A percentile compares a stretch with the other conserved stretches of the same genome.
These are phyloP conservation scores for Bembecia ichneumoniformis DNA, from an alignment of 2,888 invertebrate genomes.

Conservation along the genomic window DNA sequence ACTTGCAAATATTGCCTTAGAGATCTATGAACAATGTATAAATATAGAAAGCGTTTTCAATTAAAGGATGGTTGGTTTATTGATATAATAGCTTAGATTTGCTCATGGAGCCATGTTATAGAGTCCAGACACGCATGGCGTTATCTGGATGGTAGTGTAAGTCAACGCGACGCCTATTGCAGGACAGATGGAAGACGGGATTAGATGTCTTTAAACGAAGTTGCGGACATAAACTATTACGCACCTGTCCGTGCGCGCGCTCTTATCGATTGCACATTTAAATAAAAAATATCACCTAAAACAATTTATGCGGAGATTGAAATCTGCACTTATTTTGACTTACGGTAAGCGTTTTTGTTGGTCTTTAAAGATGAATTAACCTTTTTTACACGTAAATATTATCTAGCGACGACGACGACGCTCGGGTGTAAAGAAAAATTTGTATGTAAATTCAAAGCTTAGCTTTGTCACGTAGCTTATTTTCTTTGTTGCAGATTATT, in stretches of 20 bases:
- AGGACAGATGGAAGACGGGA: slow-evolving; percentile 5
- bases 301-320: neutral
- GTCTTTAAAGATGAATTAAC: too few species aligned
- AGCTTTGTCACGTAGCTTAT: too few species aligned
- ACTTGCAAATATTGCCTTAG: neutral
- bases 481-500: too few species aligned
- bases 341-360: too few species aligned
- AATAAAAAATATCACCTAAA: neutral
- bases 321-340: too few species aligned
- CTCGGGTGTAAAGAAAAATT: too few species aligned
- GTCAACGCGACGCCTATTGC: slow-evolving; percentile 24
- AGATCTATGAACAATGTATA: neutral
- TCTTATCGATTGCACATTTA: slow-evolving; percentile 5
- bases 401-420: too few species aligned
- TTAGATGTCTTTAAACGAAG: slow-evolving; percentile 18
- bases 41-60: slow-evolving; percentile 19
- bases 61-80: slow-evolving; percentile 38
- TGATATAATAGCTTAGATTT: slow-evolving; percentile 39
- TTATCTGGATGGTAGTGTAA: neutral
- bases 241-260: slow-evolving; percentile 1
- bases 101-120: slow-evolving; percentile 21
- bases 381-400: too few species aligned
- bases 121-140: slow-evolving; percentile 1
- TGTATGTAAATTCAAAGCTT: too few species aligned
- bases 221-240: neutral